Base-by-base conservation (phyloP, 2,888 invertebrate species). In the Eulithis prunata region DNA sequence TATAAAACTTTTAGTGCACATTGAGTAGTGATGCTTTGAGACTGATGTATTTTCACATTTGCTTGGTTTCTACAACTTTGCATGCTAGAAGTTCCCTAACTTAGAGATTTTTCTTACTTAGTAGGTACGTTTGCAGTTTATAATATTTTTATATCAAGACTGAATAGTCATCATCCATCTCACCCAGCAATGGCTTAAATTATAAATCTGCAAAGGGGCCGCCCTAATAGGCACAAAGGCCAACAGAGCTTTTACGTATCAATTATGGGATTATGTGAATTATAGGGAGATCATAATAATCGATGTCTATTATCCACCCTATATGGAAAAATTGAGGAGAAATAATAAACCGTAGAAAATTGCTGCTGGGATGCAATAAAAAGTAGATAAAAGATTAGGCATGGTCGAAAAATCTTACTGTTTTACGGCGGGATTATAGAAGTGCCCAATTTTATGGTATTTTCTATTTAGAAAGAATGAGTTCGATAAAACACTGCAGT, bases 191-290 rank as follows among this genome's bases (percentile, higher is more conserved):
- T 89, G 80, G 86, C 67, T 74, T 82, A 83, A 80, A 86, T 83
- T 82, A 82, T 89, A 86, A 90, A 86, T 87, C 86, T 85, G 82
- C 77, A 82, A 80, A 82, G 72, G 82, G 84, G 81, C 85, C 80
- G 73, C 76, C 79, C 80, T 87, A 84, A 85, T 83, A 84, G 67
- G 82, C 82, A 83, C 75, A 84, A 87, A 89, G 67, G 86, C 85
- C 83, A 88, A 75, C 75, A 74, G 74, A 78, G 85, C 84, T 88
- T 87, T 88, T 85, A 85, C 81, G 83, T 86, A 89, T 89, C 90
- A 90, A 89, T 90, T 90, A 90, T 80, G 81, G 86, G 85, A 88
- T 89, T 90, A 88, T 84, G 77, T 79, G 84, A 83, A 86, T 86
- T 85, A 85, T 84, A 83, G 88, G 87, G 88, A 83, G 85, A 85